These are phyloP conservation scores for Merluccius polli DNA, from an alignment of 2,797 vertebrate species.

Conservation along the genomic window DNA sequence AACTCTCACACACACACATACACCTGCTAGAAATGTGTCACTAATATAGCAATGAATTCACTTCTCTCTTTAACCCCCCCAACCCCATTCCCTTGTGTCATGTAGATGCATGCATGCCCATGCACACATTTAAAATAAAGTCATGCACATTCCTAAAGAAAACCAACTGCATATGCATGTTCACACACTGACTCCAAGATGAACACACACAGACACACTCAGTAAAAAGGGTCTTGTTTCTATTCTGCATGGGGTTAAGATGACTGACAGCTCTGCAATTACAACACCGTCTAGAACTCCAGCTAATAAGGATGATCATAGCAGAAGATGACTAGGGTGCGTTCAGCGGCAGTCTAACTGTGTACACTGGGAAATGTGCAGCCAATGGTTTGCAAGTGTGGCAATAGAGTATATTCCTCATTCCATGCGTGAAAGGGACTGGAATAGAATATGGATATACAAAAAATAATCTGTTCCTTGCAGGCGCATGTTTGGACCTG, in stretches of 20 bases:
- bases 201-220: no score
- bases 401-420: neutral
- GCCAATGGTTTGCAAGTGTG: neutral
- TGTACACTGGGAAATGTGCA: neutral
- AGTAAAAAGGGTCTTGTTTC: neutral
- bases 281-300: neutral
- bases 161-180: neutral
- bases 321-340: neutral
- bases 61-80: neutral
- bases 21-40: no score
- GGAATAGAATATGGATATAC: neutral
- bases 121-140: neutral
- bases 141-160: neutral
- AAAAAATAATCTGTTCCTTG: neutral
- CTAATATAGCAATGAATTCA: no score
- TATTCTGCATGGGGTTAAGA: neutral
- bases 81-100: neutral
- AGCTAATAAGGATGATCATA: neutral
- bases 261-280: constrained; percentile 3
- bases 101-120: neutral
- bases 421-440: neutral
- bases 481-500: neutral
- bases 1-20: neutral
- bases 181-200: neutral
- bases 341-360: neutral